Base-by-base conservation (phyloP, 2,888 invertebrate genomes). In the Drosophila paracracens region DNA sequence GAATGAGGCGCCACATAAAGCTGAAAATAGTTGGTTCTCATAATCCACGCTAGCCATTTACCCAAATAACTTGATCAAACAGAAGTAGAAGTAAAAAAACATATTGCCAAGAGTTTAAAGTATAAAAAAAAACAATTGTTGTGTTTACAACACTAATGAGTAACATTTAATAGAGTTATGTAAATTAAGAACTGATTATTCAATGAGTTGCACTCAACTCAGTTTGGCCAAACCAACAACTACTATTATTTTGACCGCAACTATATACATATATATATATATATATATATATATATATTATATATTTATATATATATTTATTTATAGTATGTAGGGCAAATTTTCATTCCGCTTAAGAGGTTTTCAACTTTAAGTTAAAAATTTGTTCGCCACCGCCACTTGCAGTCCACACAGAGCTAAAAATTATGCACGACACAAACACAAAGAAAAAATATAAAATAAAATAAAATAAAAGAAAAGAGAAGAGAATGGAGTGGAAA, bases 351-450 rank as follows among this genome's bases (percentile, higher is more conserved):
- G 61, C 76, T 76, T 61, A 62, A 73, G 43, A 78, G 65, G 63
- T 79, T 82, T 52, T 25, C 21, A 76, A 74, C 65, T 66, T 74
- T n/a, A 74, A 71, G 74, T 74, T 81, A 48, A 21, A 33, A 38
- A 18, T n/a, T 52, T n/a, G 29, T 40, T 70, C 21, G 56, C 38
- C 40, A n/a, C 29, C 38, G 56, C 54, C 11, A 56, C 27, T 40
- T 56, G 56, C 57, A 13, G 57, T 36, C 38, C 53, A 53, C 27
- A 51, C 35, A 56, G 61, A 21, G 60, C 53, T 11, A 61, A 70
- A 67, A 74, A 66, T 79, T 70, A 67, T 70, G 63, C 70, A 63
- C 67, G 58, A 67, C 59, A 62, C 61, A 64, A 77, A 57, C 48
- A 65, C 29, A 18, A 57, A 29, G 52, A 29, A 58, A 27, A 46